A percentile compares a stretch with the other conserved stretches of the same genome.
These are phyloP conservation scores for Melanostoma mellinum DNA, from an alignment of 2,888 invertebrate species.

Conservation along the genomic window DNA sequence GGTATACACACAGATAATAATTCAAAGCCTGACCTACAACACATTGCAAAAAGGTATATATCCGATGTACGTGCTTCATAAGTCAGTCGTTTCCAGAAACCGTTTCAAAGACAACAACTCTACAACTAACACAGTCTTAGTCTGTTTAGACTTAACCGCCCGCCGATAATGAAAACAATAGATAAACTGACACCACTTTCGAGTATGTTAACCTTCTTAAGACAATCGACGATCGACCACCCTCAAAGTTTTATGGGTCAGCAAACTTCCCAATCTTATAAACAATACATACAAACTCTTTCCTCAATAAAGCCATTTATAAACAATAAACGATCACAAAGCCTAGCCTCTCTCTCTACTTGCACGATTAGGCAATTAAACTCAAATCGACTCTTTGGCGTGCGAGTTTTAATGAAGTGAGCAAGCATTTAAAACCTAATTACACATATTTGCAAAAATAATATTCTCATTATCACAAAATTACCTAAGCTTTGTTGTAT, in stretches of 20 bases:
- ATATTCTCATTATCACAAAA: slow-evolving; percentile 42
- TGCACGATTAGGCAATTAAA: slow-evolving; percentile 35
- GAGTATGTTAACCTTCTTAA: slow-evolving; percentile 6
- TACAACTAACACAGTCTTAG: neutral
- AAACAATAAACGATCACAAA: slow-evolving; percentile 8
- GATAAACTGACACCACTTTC: slow-evolving; percentile 7
- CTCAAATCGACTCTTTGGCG: slow-evolving; percentile 29
- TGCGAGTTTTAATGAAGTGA: slow-evolving; percentile 10
- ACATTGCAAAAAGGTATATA: neutral
- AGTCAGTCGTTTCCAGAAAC: neutral
- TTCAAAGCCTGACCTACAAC: neutral
- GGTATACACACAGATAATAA: neutral
- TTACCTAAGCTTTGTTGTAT: neutral
- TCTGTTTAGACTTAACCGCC: neutral
- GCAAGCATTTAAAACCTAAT: slow-evolving; percentile 40
- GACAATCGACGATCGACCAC: slow-evolving; percentile 3
- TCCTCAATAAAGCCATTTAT: slow-evolving; percentile 12
- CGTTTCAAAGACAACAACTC: neutral
- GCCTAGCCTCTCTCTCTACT: neutral
- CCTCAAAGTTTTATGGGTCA: slow-evolving; percentile 43
- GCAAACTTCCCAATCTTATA: slow-evolving; percentile 18
- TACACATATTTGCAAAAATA: slow-evolving; percentile 38
- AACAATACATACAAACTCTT: neutral
- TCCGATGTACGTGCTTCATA: neutral
- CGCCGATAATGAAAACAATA: slow-evolving; percentile 2